These are phyloP conservation scores for Lynx canadensis DNA, from an alignment of 2,113 vertebrate species.

Conservation along the genomic window DNA sequence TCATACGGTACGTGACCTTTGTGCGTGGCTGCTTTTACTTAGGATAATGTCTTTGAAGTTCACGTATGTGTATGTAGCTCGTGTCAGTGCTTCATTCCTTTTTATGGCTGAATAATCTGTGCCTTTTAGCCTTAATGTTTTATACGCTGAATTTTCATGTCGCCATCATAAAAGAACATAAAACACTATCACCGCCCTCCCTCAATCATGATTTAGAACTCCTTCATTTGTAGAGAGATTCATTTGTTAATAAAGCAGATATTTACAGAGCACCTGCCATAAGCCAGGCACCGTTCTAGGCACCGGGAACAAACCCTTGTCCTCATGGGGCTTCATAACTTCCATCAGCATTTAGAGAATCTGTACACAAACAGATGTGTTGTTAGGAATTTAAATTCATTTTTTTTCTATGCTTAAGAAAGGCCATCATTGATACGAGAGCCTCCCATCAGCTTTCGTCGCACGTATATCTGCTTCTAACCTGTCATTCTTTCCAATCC, in stretches of 20 bases:
- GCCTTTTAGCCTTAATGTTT: background rate
- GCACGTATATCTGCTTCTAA: conserved; percentile 45
- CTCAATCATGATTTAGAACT: background rate
- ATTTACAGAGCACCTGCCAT: background rate
- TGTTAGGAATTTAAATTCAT: background rate
- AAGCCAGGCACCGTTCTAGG: background rate
- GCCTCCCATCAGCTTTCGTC: background rate
- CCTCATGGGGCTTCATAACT: background rate
- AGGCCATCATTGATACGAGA: background rate
- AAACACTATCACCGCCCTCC: background rate
- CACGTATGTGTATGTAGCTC: background rate
- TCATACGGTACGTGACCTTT: background rate
- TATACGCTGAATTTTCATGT: background rate
- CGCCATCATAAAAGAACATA: background rate
- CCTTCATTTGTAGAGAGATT: background rate
- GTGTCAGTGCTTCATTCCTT: background rate
- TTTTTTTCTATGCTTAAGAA: background rate
- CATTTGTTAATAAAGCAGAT: background rate
- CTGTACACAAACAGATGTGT: background rate
- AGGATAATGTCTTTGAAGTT: background rate
- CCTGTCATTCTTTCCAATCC: conserved; percentile 60
- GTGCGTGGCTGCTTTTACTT: background rate
- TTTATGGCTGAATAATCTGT: background rate
- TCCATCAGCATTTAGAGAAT: background rate
- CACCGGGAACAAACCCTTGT: background rate